Base-by-base conservation (phyloP, 1,140 invertebrate species). In the Acromyrmex echinatior region DNA sequence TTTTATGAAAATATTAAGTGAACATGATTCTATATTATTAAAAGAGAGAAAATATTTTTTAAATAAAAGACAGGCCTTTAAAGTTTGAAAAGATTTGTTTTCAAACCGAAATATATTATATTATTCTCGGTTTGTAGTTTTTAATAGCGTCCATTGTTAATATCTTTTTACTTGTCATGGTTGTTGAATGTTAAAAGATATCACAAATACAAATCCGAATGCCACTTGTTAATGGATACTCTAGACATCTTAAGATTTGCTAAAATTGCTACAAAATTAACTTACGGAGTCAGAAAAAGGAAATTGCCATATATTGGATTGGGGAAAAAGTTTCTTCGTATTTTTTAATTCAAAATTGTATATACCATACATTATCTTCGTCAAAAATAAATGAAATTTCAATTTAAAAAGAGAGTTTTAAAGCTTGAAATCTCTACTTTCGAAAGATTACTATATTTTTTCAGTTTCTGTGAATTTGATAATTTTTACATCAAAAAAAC, bases 141-240 rank as follows among this genome's bases (percentile, higher is more conserved):
- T 51, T 51, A 25, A 58, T 80, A 66, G 5, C 5, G 14, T 2
- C 0, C 5, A 39, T 14, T 80, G 2, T 81, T 81, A 71, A 81
- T 58, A 45, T 71, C 60, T 81, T 79, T 25, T 81, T 71, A 81
- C 7, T 4, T 70, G 6, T 56, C 49, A 18, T 9, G 3, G 0
- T 2, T 63, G 14, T 25, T 9, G 5, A 51, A 16, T n/a, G 5
- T 63, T 65, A 21, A 2, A 51, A 25, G 3, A 68, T 71, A 70
- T 81, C 3, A 49, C 49, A 49, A 80, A 51, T 77, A 81, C 35
- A 82, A 87, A 80, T 35, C n/a, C n/a, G 21, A 87, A 25, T 74
- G 35, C 25, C 28, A 82, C 28, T 73, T 65, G 35, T 45, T 78
- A 63, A 49, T 63, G 28, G 2, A 78, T 49, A 4, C 4, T 1